Base-by-base conservation (phyloP, 2,888 invertebrate species). In the Galeruca laticollis region DNA sequence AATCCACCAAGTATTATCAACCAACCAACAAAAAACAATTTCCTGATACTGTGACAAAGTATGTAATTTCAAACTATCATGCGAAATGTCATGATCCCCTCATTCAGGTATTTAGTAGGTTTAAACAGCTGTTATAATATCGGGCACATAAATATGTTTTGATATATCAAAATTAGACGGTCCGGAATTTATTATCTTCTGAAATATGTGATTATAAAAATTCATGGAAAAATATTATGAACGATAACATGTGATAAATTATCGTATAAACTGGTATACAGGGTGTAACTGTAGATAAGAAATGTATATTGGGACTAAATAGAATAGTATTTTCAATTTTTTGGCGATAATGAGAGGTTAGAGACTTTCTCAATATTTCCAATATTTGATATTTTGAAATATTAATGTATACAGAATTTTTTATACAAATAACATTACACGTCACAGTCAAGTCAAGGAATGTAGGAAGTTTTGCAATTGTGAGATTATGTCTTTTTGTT, bases 121-220 rank as follows among this genome's bases (percentile, higher is more conserved):
- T 60, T 43, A 47, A 60, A 60, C 60, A 60, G 60, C 60, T 60
- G 60, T 31, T 60, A 21, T 60, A 60, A 60, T 60, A 60, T 60
- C 40, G 60, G 26, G 43, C 40, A 60, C 21, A 40, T 60, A 60
- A 60, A 60, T 62, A 62, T 62, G 62, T 62, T 62, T 37, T 51
- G 62, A 62, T 63, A 63, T 63, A 54, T 63, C 54, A 54, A 63
- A 63, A 54, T 63, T 63, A 63, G 63, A 63, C 40, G 54, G 37
- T 54, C 10, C 40, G 63, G 63, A 63, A 63, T 63, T 63, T 54
- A 54, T 63, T 63, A 63, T 63, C 54, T 37, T 63, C 63, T 52
- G 37, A 63, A 63, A 63, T 63, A 26, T 63, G 54, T 63, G 31
- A 63, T 63, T 63, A 63, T 21, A 35, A 20, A 31, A 40, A 52